Percentiles rank a stretch among this genome's conserved stretches.
phyloP scores from a whole-genome alignment of 2,797 vertebrate species.

The Carapus acus region DNA sequence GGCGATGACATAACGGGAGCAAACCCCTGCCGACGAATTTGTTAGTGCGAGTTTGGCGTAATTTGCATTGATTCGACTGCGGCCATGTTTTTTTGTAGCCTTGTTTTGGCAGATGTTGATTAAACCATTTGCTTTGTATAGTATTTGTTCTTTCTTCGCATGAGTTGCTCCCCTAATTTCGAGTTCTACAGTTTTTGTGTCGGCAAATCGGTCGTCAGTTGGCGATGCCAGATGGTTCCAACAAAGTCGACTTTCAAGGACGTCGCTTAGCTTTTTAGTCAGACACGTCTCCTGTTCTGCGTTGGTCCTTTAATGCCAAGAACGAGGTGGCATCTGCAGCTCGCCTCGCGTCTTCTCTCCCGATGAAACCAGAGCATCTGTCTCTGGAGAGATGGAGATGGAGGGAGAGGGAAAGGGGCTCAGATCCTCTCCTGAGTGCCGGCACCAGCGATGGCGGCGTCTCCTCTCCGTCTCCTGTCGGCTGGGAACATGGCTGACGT shows the following conservation, averaged over 20 bases:
- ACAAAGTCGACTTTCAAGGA: neutral
- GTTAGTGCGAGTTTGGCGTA: too few species aligned
- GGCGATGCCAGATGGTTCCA: neutral
- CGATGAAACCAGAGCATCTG: slow-evolving; percentile 26
- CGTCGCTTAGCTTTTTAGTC: neutral
- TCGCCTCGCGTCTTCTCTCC: neutral
- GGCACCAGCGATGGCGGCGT: neutral
- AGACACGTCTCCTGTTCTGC: neutral
- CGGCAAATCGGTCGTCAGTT: neutral
- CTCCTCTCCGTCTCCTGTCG: slow-evolving; percentile 2
- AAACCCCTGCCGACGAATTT: too few species aligned
- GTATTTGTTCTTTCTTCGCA: neutral
- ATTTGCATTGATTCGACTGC: too few species aligned
- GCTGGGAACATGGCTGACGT: slow-evolving; percentile 14
- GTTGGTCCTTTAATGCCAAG: neutral
- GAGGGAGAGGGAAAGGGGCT: slow-evolving; percentile 17
- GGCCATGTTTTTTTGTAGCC: too few species aligned
- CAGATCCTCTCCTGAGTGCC: slow-evolving; percentile 12
- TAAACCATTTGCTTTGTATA: neutral
- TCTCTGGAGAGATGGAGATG: slow-evolving; percentile 17
- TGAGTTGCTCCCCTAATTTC: neutral
- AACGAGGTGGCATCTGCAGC: slow-evolving; percentile 9
- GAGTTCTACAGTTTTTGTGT: too few species aligned
- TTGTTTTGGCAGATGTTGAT: neutral
- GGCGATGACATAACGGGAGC: too few species aligned